A percentile compares a stretch with the other conserved stretches of the same genome.
Evolutionary conservation across 2,797 vertebrate species (phyloP).

Genomic region (Micrastur ruficollis): DNA sequence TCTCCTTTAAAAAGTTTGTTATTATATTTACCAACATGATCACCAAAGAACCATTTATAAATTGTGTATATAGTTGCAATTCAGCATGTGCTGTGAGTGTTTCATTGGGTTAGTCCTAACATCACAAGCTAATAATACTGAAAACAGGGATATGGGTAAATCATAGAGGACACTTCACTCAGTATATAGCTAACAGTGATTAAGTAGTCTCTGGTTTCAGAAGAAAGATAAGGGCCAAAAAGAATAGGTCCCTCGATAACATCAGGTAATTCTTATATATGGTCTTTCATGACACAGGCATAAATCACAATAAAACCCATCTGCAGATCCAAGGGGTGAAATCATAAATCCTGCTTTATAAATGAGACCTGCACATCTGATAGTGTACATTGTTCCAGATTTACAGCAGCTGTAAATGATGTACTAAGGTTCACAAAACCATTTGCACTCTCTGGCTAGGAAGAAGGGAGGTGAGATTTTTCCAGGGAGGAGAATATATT

Average conservation of each 20-base stretch:
- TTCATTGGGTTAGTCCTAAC: constrained; percentile 31
- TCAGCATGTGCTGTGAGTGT: neutral
- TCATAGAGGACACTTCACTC: constrained; percentile 12
- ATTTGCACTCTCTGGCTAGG: neutral
- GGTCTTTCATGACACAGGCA: constrained; percentile 21
- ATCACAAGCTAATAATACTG: constrained; percentile 46
- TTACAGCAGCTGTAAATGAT: constrained; percentile 50
- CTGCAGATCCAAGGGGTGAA: constrained; percentile 57
- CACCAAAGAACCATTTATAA: constrained; percentile 32
- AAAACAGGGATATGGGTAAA: constrained; percentile 22
- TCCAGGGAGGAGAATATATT: neutral
- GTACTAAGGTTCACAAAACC: constrained; percentile 33
- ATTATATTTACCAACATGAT: constrained; percentile 8
- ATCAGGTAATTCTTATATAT: constrained; percentile 66
- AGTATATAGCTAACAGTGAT: constrained; percentile 52
- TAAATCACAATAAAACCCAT: constrained; percentile 68
- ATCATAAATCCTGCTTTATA: constrained; percentile 63
- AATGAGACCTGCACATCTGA: constrained; percentile 52
- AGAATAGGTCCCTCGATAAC: constrained; percentile 55
- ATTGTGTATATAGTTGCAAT: neutral
- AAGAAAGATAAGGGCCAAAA: constrained; percentile 53
- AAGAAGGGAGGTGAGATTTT: neutral
- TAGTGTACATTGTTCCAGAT: constrained; percentile 36
- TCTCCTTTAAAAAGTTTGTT: constrained; percentile 22
- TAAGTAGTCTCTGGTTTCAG: constrained; percentile 59